A percentile compares a stretch with the other conserved stretches of the same genome.
Evolutionary conservation across 2,113 vertebrate genomes (phyloP).

Genomic region (Pao palembangensis): DNA sequence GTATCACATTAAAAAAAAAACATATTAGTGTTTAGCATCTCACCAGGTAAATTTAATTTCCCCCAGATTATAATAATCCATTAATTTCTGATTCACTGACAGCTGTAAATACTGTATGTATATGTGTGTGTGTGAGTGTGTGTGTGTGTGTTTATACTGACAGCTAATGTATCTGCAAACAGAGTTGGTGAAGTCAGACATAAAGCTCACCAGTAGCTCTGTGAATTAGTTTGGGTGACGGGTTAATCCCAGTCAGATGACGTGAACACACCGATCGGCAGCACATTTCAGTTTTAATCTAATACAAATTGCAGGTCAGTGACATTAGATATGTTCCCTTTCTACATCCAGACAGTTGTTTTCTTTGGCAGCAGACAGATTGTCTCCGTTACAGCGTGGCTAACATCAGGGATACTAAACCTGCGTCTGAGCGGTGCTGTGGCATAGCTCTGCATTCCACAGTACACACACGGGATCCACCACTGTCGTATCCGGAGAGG

Average conservation of each 20-base stretch:
- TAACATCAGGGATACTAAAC: neutral
- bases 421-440: neutral
- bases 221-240: slow-evolving; percentile 4
- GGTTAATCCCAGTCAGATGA: slow-evolving; percentile 53
- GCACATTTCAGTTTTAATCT: slow-evolving; percentile 9
- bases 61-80: no score
- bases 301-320: neutral
- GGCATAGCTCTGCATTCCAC: neutral
- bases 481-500: neutral
- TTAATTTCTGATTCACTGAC: no score
- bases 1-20: no score
- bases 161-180: no score
- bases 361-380: neutral
- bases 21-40: no score
- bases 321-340: neutral
- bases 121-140: no score
- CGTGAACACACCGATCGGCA: slow-evolving; percentile 15
- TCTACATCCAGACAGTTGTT: neutral
- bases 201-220: neutral
- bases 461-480: neutral
- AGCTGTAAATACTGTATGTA: no score
- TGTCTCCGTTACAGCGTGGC: neutral
- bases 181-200: no score
- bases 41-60: no score
- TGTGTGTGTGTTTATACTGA: no score